These are phyloP conservation scores for Porites divaricata DNA, from an alignment of 92 coral and sea anemone species.

Conservation along the genomic window DNA sequence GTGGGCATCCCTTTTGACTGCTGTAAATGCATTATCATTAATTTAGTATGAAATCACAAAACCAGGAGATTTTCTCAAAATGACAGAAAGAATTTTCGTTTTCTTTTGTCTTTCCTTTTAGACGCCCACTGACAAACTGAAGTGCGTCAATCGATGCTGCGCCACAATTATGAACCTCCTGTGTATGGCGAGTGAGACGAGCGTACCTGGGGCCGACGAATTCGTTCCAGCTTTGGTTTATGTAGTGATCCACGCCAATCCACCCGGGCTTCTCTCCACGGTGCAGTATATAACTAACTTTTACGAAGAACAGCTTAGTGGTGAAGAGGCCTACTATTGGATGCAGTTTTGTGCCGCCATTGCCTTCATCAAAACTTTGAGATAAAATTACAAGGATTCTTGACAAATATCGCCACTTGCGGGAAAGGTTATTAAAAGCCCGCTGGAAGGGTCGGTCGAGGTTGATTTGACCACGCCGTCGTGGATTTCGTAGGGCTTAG, in stretches of 20 bases:
- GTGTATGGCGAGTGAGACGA: conserved; percentile 85
- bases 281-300: conserved; percentile 89
- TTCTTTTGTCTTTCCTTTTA: conserved; percentile 4
- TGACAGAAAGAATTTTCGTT: not conserved
- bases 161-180: conserved; percentile 94
- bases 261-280: conserved; percentile 94
- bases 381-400: not conserved
- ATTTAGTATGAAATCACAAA: too few species aligned
- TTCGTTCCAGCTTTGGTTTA: conserved; percentile 93
- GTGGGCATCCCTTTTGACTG: too few species aligned
- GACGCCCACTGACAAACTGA: conserved; percentile 99
- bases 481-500: not conserved
- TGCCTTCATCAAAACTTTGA: conserved; percentile 84
- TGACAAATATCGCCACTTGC: not conserved
- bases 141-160: conserved; percentile 98
- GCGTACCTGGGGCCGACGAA: conserved; percentile 98
- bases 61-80: not conserved
- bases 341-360: conserved; percentile 98
- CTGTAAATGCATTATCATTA: too few species aligned
- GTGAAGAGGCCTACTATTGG: conserved; percentile 98
- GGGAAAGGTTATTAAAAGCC: not conserved
- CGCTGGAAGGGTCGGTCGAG: too few species aligned
- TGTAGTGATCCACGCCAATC: conserved; percentile 95
- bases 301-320: conserved; percentile 82
- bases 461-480: not conserved